Evolutionary conservation across 1,140 invertebrate species (phyloP).

Genomic region (Ceratina calcarata): DNA sequence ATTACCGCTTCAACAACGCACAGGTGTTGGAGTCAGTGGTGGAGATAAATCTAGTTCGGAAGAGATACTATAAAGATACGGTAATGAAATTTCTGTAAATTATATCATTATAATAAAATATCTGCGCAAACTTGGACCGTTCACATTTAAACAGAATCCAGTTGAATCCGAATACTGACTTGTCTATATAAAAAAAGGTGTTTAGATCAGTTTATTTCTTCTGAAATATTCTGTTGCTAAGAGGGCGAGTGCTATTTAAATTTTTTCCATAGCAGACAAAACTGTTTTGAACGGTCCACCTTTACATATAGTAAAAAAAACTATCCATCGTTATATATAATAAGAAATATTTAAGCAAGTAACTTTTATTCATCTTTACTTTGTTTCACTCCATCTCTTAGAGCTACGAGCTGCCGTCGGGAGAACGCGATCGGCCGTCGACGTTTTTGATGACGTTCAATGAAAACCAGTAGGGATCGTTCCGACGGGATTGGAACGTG

Average conservation of each 20-base stretch:
- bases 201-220: constrained; percentile 1
- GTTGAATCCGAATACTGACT: too few relatives aligned
- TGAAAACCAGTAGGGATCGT: constrained; percentile 86
- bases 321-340: too few relatives aligned
- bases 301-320: too few relatives aligned
- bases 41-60: constrained; percentile 80
- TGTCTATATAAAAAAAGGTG: too few relatives aligned
- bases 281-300: too few relatives aligned
- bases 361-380: background rate
- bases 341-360: background rate
- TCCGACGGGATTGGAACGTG: background rate
- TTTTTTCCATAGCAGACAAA: too few relatives aligned
- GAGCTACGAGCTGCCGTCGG: too few relatives aligned
- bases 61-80: constrained; percentile 79
- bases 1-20: constrained; percentile 62
- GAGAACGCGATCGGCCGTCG: constrained; percentile 88
- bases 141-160: too few relatives aligned
- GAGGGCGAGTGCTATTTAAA: too few relatives aligned
- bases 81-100: constrained; percentile 67
- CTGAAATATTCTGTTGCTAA: background rate
- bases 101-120: constrained; percentile 2
- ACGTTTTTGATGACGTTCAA: constrained; percentile 93
- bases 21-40: constrained; percentile 79
- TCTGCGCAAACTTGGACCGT: too few relatives aligned
- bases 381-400: too few relatives aligned